These are phyloP conservation scores for Centropyge bicolor DNA, from an alignment of 2,797 vertebrate genomes.

Conservation along the genomic window DNA sequence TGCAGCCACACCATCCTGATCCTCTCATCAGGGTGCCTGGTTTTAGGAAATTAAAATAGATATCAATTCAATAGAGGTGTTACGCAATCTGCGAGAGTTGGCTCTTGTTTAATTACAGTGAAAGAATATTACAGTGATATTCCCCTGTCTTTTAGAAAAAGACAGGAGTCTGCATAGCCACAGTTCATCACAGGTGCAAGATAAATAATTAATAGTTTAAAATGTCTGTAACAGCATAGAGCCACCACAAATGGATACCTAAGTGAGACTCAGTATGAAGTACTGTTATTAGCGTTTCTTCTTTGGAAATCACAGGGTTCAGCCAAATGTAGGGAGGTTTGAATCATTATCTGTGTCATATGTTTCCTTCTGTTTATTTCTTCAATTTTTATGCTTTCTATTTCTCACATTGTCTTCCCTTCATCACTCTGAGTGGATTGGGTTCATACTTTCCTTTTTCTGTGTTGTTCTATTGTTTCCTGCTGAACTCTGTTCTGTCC, in stretches of 20 bases:
- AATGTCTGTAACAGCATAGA: background rate
- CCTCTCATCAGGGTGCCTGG: background rate
- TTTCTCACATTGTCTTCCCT: slow-evolving; percentile 31
- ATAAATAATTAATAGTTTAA: background rate
- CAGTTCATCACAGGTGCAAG: background rate
- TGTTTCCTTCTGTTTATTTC: too few species aligned
- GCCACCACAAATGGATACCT: background rate
- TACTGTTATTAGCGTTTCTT: too few species aligned
- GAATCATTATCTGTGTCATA: background rate
- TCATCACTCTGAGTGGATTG: background rate
- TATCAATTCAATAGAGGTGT: background rate
- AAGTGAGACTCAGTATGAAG: background rate
- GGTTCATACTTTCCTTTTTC: slow-evolving; percentile 41
- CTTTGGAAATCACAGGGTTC: background rate
- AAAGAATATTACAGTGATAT: background rate
- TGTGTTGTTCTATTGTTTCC: slow-evolving; percentile 35
- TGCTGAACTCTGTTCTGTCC: slow-evolving; percentile 58
- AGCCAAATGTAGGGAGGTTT: background rate
- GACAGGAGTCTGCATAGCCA: background rate
- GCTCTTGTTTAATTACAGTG: background rate
- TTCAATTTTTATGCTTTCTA: background rate
- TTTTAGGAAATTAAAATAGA: background rate
- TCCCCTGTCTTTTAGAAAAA: too few species aligned
- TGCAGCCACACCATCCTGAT: background rate
- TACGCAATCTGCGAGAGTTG: background rate